These are phyloP conservation scores for Chrysemys picta DNA, from an alignment of 2,113 vertebrate genomes.

Conservation along the genomic window DNA sequence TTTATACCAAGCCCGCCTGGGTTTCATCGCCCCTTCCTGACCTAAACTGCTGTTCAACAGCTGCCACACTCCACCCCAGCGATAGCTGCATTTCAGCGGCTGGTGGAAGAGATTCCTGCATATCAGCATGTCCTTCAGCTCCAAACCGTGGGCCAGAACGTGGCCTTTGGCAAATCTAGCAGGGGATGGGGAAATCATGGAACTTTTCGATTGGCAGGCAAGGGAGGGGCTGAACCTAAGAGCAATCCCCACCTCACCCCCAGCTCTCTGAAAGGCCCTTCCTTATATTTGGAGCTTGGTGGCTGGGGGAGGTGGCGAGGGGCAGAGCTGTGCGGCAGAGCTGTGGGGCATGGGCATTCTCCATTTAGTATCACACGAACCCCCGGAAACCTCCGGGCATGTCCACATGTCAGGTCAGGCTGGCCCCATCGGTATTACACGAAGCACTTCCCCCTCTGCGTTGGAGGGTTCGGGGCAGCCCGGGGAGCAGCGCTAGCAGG, in stretches of 20 bases:
- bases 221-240: not conserved
- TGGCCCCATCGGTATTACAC: not conserved
- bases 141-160: not conserved
- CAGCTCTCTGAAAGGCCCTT: not conserved
- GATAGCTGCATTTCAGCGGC: not conserved
- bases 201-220: not conserved
- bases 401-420: not conserved
- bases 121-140: not conserved
- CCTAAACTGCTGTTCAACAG: not conserved
- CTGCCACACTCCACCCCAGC: not conserved
- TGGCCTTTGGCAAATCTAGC: not conserved
- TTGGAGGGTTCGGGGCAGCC: not conserved
- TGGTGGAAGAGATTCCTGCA: not conserved
- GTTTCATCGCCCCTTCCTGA: not conserved
- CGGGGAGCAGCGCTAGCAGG: not conserved
- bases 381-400: not conserved
- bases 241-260: not conserved
- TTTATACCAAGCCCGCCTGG: not conserved
- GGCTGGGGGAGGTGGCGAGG: not conserved
- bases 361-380: accelerated
- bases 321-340: not conserved
- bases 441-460: not conserved
- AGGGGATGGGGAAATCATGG: not conserved
- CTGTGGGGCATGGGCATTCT: accelerated
- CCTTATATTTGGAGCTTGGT: not conserved